Percentiles rank a stretch among this genome's conserved stretches.
Evolutionary conservation across 2,797 vertebrate species (phyloP).

Genomic region (Enteromius trimaculatus): DNA sequence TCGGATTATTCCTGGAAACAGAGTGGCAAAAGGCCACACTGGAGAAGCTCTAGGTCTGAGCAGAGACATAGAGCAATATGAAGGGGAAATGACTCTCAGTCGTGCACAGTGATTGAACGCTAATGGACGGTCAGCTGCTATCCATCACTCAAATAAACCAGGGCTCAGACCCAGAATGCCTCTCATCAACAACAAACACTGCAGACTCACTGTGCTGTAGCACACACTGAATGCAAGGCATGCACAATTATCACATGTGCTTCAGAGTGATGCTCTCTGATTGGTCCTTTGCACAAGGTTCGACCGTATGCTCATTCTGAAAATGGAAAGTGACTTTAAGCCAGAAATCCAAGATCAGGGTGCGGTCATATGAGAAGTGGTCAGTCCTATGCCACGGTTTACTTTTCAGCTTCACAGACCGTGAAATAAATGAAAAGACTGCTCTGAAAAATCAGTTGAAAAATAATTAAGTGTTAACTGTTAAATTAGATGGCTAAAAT

Average conservation of each 20-base stretch:
- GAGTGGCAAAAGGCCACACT: constrained; percentile 8
- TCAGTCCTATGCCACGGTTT: background rate
- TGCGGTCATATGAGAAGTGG: background rate
- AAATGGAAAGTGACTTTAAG: constrained; percentile 28
- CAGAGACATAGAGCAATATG: background rate
- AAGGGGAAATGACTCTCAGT: constrained; percentile 29
- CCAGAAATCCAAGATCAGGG: constrained; percentile 7
- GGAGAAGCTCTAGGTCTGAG: constrained; percentile 4
- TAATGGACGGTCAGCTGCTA: constrained; percentile 36
- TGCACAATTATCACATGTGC: constrained; percentile 6
- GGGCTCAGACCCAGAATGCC: constrained; percentile 25
- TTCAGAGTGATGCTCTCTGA: background rate
- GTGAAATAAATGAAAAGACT: background rate
- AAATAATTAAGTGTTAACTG: background rate
- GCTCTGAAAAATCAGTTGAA: background rate
- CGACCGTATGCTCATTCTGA: background rate
- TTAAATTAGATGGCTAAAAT: background rate
- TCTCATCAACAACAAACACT: constrained; percentile 29
- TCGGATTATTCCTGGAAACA: constrained; percentile 32
- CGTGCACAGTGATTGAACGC: constrained; percentile 12
- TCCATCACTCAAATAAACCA: constrained; percentile 44
- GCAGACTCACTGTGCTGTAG: constrained; percentile 1
- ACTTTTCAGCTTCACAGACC: background rate
- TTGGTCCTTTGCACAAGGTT: background rate
- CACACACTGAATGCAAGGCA: constrained; percentile 4